Evolutionary conservation across 2,113 vertebrate species (phyloP).

Genomic region (Carassius carassius): DNA sequence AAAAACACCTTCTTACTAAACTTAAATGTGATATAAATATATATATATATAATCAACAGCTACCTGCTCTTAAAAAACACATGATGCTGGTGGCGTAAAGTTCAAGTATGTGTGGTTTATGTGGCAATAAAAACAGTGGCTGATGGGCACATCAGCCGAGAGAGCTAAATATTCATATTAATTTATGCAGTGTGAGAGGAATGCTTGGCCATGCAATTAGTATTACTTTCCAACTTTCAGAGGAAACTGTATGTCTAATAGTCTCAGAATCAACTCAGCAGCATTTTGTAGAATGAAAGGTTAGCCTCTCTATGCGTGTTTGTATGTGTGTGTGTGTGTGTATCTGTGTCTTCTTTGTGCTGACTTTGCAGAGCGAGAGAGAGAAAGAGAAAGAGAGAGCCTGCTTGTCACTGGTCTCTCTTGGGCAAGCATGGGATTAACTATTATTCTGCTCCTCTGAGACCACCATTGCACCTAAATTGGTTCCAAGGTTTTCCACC

Average conservation of each 20-base stretch:
- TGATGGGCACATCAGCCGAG: constrained; percentile 53
- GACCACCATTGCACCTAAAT: constrained; percentile 66
- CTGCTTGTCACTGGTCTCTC: constrained; percentile 59
- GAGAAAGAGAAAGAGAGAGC: constrained; percentile 42
- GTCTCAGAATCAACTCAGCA: constrained; percentile 62
- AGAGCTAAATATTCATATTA: constrained; percentile 55
- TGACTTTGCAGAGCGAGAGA: constrained; percentile 64
- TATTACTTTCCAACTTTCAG: constrained; percentile 63
- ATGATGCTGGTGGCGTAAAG: not conserved
- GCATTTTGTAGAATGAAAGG: constrained; percentile 64
- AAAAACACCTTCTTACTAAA: constrained; percentile 29
- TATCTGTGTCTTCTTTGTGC: constrained; percentile 54
- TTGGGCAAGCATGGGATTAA: constrained; percentile 69
- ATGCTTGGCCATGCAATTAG: constrained; percentile 65
- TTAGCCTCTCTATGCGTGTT: constrained; percentile 40
- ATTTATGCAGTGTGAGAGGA: constrained; percentile 61
- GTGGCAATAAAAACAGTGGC: constrained; percentile 39
- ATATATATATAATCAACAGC: not conserved
- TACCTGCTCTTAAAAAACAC: not conserved
- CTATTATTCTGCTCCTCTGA: constrained; percentile 65
- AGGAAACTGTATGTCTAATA: constrained; percentile 66
- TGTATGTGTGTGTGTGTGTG: constrained; percentile 26
- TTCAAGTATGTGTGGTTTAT: constrained; percentile 50
- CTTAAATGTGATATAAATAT: too few species aligned
- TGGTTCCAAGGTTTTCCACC: constrained; percentile 59